Conservation (phyloP, 2,113 vertebrate genomes). For the Chroicocephalus ridibundus region DNA sequence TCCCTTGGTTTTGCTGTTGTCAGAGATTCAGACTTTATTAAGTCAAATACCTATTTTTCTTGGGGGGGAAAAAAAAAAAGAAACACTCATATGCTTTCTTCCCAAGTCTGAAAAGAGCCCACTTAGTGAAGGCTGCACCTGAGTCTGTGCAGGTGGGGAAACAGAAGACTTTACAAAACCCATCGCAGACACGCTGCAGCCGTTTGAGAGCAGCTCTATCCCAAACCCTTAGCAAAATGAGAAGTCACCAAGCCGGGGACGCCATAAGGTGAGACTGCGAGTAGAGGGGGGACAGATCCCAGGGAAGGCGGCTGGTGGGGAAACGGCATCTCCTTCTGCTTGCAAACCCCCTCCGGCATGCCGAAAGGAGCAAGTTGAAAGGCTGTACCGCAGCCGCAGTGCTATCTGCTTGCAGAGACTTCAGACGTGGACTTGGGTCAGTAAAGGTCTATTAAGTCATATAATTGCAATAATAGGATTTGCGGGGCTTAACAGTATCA, state of each 20-base stretch:
- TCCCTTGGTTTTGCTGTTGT: background rate
- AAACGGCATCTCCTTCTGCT: background rate
- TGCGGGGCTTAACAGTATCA: conserved; percentile 21
- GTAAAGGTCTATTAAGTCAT: conserved; percentile 19
- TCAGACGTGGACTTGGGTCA: conserved; percentile 23
- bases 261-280: background rate
- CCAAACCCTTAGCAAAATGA: background rate
- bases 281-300: background rate
- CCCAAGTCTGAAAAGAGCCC: background rate
- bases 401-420: background rate
- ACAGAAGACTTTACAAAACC: background rate
- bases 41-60: background rate
- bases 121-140: background rate
- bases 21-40: background rate
- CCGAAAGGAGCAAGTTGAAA: background rate
- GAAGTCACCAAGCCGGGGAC: background rate
- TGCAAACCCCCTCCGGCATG: rapidly evolving
- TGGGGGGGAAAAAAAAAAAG: too few relatives aligned
- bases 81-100: background rate
- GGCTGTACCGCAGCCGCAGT: background rate
- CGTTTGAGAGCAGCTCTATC: background rate
- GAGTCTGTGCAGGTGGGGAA: background rate
- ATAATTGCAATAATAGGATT: conserved; percentile 13
- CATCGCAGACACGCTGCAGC: background rate
- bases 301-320: rapidly evolving